Base-by-base conservation (phyloP, 1,140 invertebrate species). In the Cotesia glomerata region DNA sequence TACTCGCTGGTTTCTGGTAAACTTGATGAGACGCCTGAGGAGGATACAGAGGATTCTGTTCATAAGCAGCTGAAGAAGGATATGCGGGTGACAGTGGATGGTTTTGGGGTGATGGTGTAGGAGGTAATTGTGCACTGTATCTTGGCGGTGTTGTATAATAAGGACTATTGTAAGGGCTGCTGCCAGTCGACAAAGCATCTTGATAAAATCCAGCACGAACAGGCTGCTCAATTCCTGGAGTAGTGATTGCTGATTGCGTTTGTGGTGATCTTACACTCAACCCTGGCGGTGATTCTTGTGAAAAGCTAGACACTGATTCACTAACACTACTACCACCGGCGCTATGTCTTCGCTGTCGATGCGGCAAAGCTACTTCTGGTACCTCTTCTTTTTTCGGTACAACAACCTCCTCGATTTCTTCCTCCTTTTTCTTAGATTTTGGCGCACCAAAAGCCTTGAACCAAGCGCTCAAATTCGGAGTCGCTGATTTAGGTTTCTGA, bases 371-470 rank as follows among this genome's bases (percentile, higher is more conserved):
- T 76, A 85, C 85, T 49, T 79, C 75, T 11, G 73, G 26, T 75
- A 84, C 81, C 2, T 75, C 74, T 39, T 84, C 80, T 14, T 85
- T 84, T 51, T 86, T 85, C 4, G 45, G 16, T 49, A 36, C 49
- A 13, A 32, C 14, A 8, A 16, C 18, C 2, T 82, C 81, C 36
- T 83, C 83, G 0, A 78, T 64, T n/a, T 86, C 84, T 16, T 86
- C 85, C 0, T 87, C 82, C 52, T 87, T 87, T 69, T 86, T 86
- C 73, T 87, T 86, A 5, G 84, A 86, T 78, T 92, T 95, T 5
- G 94, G 94, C 0, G 92, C 92, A 52, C 95, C 95, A 83, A 96
- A 96, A 0, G 94, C 94, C 85, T 95, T 95, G 66, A 96, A 94
- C 95, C 95, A 96, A 11, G 94, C 95, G 82, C 93, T 95, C 54